These are phyloP conservation scores for Gavialis gangeticus DNA, from an alignment of 2,113 vertebrate species.

Conservation along the genomic window DNA sequence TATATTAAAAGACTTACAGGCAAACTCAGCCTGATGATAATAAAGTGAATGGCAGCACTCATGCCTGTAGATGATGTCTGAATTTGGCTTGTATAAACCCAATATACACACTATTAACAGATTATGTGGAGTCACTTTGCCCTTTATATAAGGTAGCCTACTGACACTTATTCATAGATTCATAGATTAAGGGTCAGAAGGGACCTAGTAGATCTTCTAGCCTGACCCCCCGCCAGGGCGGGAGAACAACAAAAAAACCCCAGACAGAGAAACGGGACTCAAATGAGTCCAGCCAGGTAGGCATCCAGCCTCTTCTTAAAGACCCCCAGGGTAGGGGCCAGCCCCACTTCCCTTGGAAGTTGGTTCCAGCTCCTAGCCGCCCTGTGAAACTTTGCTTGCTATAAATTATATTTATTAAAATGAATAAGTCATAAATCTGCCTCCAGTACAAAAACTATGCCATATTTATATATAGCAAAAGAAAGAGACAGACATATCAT, in stretches of 20 bases:
- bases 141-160: neutral
- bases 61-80: neutral
- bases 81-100: neutral
- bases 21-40: neutral
- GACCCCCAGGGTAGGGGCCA: too few relatives aligned
- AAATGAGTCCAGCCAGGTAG: too few relatives aligned
- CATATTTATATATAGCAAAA: neutral
- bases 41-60: neutral
- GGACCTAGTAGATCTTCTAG: too few relatives aligned
- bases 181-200: too few relatives aligned
- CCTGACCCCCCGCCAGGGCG: too few relatives aligned
- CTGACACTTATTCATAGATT: too few relatives aligned
- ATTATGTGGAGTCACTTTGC: neutral
- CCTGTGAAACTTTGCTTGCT: too few relatives aligned
- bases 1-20: neutral
- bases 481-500: neutral
- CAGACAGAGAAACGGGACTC: too few relatives aligned
- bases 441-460: neutral
- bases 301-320: too few relatives aligned
- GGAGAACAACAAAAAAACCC: too few relatives aligned
- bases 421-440: neutral
- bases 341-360: too few relatives aligned
- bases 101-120: neutral
- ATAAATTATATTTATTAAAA: neutral
- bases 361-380: too few relatives aligned